Base-by-base conservation (phyloP, 2,113 vertebrate species). In the Ia io region DNA sequence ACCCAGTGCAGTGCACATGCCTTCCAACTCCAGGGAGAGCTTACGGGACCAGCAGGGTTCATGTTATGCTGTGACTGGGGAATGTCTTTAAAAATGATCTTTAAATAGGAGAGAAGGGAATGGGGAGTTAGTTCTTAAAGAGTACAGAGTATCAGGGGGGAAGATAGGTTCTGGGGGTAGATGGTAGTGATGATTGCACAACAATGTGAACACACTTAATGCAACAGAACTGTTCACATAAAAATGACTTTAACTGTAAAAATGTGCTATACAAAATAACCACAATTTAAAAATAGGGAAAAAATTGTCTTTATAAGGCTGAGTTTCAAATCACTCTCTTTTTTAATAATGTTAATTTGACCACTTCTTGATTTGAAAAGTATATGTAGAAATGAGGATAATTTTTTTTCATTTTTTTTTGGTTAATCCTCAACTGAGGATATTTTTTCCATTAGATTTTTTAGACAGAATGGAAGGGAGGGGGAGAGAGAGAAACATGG, bases 291-390 rank as follows among this genome's bases (percentile, higher is more conserved):
- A 70, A 82, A 47, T 12, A 61, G 10, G 61, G 20, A 61, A 78
- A 90, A 76, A 13, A 9, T 35, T 37, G 30, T n/a, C 17, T 37
- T 76, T 51, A 67, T n/a, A 44, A 69, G 20, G 11, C 6, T 73
- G 23, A 9, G 73, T 86, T 95, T 95, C 49, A 95, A 91, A 79
- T 23, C 28, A 71, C 18, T 74, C 9, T 71, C 30, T 74, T 89
- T 61, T 25, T 6, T 20, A 77, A 83, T 47, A 87, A 71, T 56
- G 32, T 65, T 82, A 71, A 70, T 92, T 56, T 70, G 12, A 77
- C 61, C 35, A 65, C 53, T 51, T 40, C 20, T 71, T 91, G 28
- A 51, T 78, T 71, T 73, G 9, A 67, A 90, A 85, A 89, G 59
- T 61, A 28, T 61, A 28, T 51, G 10, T 56, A 85, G 11, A 22